Evolutionary conservation across 2,888 invertebrate species (phyloP).

Genomic region (Periphyllus acericola): DNA sequence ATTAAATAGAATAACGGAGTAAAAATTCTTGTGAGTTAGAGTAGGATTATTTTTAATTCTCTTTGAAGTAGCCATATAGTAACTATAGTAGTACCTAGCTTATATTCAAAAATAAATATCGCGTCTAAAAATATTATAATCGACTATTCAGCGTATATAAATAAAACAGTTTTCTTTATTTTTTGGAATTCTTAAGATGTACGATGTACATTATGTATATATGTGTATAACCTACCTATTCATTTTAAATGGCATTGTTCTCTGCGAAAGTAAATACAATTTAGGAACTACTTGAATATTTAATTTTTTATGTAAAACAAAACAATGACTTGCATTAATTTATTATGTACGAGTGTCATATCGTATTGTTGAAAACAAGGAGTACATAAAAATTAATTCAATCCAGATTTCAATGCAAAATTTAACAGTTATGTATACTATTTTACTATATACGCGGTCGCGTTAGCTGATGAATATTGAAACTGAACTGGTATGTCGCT

Average conservation of each 20-base stretch:
- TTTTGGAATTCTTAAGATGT: not conserved
- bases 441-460: too few relatives aligned
- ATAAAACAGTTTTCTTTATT: constrained; percentile 13
- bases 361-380: constrained; percentile 3
- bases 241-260: not conserved
- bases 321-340: constrained; percentile 30
- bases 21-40: not conserved
- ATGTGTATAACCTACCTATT: not conserved
- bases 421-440: not conserved
- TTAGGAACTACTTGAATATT: constrained; percentile 10
- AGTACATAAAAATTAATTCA: not conserved
- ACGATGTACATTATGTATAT: constrained; percentile 1
- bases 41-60: not conserved
- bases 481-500: not conserved
- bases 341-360: not conserved
- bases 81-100: not conserved
- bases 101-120: not conserved
- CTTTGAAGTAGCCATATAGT: not conserved
- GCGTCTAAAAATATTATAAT: not conserved
- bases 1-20: not conserved
- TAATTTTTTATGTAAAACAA: not conserved
- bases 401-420: not conserved
- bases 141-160: not conserved
- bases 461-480: not conserved
- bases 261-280: constrained; percentile 8